A percentile compares a stretch with the other conserved stretches of the same genome.
These are phyloP conservation scores for Amitus sp. DNA, from an alignment of 2,888 invertebrate species.

Conservation along the genomic window DNA sequence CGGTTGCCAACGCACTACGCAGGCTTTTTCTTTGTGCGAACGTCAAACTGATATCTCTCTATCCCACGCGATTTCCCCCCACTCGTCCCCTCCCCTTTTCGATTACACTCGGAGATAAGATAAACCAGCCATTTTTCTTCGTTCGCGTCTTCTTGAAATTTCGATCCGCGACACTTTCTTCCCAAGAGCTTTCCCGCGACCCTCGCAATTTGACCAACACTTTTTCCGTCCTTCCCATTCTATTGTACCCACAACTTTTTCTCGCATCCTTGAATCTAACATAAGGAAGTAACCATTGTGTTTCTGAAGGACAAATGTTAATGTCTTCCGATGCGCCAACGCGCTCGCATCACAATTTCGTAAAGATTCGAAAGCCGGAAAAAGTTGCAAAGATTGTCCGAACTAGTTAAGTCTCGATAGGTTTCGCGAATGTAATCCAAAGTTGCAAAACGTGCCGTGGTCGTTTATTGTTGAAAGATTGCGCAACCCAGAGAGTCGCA, in stretches of 20 bases:
- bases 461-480: slow-evolving; percentile 7
- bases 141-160: too few relatives aligned
- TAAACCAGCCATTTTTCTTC: too few relatives aligned
- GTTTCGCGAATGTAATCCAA: background rate
- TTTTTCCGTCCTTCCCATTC: background rate
- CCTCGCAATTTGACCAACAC: background rate
- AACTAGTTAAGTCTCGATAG: too few relatives aligned
- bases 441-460: slow-evolving; percentile 8
- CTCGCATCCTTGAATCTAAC: slow-evolving; percentile 1
- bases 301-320: slow-evolving; percentile 2
- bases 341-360: background rate
- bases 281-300: slow-evolving; percentile 2
- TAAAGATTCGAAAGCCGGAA: too few relatives aligned
- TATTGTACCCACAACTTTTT: background rate
- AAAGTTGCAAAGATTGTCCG: too few relatives aligned
- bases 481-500: slow-evolving; percentile 4
- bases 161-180: too few relatives aligned
- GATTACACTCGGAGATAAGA: background rate
- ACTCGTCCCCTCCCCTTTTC: background rate
- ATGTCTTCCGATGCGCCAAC: background rate
- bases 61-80: slow-evolving; percentile 23
- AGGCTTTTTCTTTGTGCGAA: slow-evolving; percentile 29
- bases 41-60: slow-evolving; percentile 29
- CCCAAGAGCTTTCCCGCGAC: too few relatives aligned
- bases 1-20: slow-evolving; percentile 35